Base-by-base conservation (phyloP, 2,113 vertebrate species). In the Theristicus caerulescens region DNA sequence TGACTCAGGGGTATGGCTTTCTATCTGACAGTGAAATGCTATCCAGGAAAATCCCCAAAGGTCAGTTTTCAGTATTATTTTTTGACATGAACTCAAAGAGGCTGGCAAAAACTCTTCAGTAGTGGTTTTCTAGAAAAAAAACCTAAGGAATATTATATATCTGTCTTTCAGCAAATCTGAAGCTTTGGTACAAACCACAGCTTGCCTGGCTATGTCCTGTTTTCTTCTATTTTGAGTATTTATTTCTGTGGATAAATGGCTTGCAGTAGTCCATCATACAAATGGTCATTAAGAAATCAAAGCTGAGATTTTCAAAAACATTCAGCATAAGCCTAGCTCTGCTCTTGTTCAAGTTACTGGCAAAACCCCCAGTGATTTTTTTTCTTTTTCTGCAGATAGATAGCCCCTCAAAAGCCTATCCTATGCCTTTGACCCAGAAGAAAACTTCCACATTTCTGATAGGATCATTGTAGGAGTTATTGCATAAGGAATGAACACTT, bases 111-210 rank as follows among this genome's bases (percentile, higher is more conserved):
- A 47, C 24, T 62, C 87, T 73, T 94, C 82, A 78, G 89, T 78
- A 94, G 73, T 85, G 95, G 38, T 93, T 97, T 97, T 97, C 71
- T 52, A 73, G 57, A 66, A 94, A 90, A 92, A 95, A 52, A 29
- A 55, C 27, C 1, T 6, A 38, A 91, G 61, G 74, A 88, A 91
- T 97, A 96, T 95, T 96, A 88, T 80, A 78, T 87, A 93, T 90
- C 81, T 85, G 73, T 93, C 78, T 90, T 93, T 93, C 91, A 91
- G 91, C 79, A 97, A 96, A 95, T 93, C 71, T 59, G 87, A 94
- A 94, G 51, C 89, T 91, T 93, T 85, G 74, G 78, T 89, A 70
- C 58, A 95, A 93, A 95, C 91, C 90, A 67, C 91, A 94, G 29
- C n/a, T 93, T 93, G 74, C 79, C 76, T 96, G 93, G 8, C 59